Evolutionary conservation across 2,113 vertebrate species (phyloP), one percentile per base, ranked within the genome.

Genomic region (Microcebus murinus): DNA sequence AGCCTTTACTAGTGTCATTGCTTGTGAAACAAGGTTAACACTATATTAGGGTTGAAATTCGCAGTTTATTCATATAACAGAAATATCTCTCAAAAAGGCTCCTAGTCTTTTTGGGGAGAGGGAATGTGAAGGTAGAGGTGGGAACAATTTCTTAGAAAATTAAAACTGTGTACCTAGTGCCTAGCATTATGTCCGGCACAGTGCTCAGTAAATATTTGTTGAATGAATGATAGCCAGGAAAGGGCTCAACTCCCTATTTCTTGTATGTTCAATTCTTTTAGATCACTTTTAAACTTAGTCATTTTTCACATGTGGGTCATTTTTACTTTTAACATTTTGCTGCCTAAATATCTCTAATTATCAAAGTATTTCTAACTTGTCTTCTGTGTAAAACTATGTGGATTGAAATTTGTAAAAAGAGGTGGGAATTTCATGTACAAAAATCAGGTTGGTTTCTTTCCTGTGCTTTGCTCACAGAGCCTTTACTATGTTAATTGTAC

Each of bases 191-290:
- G 6, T 76, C 18, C 73, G 31, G 23, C 39, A 23, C 14, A 59
- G 34, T 45, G 2, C 6, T 94, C 39, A 50, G 15, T 42, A 68
- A 84, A 39, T 81, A 61, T 71, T 76, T 94, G 50, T 67, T 52
- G 14, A 48, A 39, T 73, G 73, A 93, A 57, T 88, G 31, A 50
- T 14, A 36, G 20, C 25, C 52, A 23, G 52, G 36, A 13, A 91
- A 80, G 39, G 20, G 1, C 25, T 94, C 23, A n/a, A 8, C 23
- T 77, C 2, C 13, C 7, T 45, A 67, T 77, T 59, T 87, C 31
- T 68, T 90, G 76, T 68, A 52, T 73, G 42, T 82, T 92, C 77
- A 90, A 15, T 93, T 96, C 29, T 73, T 88, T 89, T 45, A 92
- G 6, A 39, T 89, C 20, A 67, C 61, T 91, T 76, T 91, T 85